Evolutionary conservation across 2,797 vertebrate genomes (phyloP).

Genomic region (Synanceia verrucosa): DNA sequence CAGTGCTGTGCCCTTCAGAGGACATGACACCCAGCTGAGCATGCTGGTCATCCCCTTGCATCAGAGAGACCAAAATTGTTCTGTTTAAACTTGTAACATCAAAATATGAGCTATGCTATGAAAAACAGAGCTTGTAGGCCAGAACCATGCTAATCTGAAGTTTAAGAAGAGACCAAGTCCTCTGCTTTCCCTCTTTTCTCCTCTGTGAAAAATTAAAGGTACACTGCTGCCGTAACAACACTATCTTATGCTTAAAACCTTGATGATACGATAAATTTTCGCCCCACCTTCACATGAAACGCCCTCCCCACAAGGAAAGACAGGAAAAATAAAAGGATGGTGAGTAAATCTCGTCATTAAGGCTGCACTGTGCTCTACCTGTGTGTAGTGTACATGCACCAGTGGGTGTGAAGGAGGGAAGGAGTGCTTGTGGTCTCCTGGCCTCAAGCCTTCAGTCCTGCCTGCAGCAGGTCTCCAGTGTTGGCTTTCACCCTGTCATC

Average conservation of each 20-base stretch:
- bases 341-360: neutral
- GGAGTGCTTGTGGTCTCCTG: neutral
- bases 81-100: neutral
- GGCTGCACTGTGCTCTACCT: neutral
- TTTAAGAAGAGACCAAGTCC: neutral
- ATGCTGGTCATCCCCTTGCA: neutral
- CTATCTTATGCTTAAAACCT: neutral
- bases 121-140: neutral
- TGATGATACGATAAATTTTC: neutral
- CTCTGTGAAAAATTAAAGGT: neutral
- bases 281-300: neutral
- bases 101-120: neutral
- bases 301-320: neutral
- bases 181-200: neutral
- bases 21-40: slow-evolving; percentile 6
- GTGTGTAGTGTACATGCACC: neutral
- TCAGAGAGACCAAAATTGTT: slow-evolving; percentile 2
- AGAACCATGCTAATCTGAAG: neutral
- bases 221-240: neutral
- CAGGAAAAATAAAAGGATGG: neutral
- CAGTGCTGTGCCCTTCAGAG: slow-evolving; percentile 14
- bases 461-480: slow-evolving; percentile 62
- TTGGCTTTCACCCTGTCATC: neutral
- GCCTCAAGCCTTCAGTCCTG: slow-evolving; percentile 81
- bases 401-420: neutral